These are phyloP conservation scores for Grallaria varia DNA, from an alignment of 2,113 vertebrate species.

Conservation along the genomic window DNA sequence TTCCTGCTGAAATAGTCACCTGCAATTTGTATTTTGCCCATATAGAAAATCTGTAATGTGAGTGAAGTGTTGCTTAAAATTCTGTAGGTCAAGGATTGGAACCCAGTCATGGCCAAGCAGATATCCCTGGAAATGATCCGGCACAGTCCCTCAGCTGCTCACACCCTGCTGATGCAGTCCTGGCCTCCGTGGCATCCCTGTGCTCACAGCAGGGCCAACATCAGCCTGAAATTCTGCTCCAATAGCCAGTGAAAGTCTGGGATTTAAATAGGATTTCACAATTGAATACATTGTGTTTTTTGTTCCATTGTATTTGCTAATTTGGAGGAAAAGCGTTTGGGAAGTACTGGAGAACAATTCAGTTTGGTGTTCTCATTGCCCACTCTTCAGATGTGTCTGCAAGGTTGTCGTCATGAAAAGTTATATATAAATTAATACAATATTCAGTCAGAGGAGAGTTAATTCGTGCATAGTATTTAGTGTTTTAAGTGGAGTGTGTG, in stretches of 20 bases:
- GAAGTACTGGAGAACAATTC: not conserved
- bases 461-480: not conserved
- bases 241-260: not conserved
- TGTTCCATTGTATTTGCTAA: not conserved
- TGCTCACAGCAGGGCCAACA: not conserved
- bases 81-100: not conserved
- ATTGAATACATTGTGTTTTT: not conserved
- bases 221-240: not conserved
- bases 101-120: not conserved
- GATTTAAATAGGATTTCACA: not conserved
- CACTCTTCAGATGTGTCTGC: not conserved
- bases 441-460: not conserved
- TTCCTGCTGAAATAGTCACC: not conserved
- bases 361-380: not conserved
- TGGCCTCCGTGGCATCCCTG: not conserved
- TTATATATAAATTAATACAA: not conserved
- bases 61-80: slow-evolving; percentile 24
- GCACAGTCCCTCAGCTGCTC: slow-evolving; percentile 40
- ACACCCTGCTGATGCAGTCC: not conserved
- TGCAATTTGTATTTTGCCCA: not conserved
- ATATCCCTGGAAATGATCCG: not conserved
- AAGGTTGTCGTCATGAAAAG: not conserved
- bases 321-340: not conserved
- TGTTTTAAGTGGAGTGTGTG: not conserved
- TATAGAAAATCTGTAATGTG: not conserved